Conservation (phyloP, 2,888 invertebrate genomes). For the Aporophyla lueneburgensis region DNA sequence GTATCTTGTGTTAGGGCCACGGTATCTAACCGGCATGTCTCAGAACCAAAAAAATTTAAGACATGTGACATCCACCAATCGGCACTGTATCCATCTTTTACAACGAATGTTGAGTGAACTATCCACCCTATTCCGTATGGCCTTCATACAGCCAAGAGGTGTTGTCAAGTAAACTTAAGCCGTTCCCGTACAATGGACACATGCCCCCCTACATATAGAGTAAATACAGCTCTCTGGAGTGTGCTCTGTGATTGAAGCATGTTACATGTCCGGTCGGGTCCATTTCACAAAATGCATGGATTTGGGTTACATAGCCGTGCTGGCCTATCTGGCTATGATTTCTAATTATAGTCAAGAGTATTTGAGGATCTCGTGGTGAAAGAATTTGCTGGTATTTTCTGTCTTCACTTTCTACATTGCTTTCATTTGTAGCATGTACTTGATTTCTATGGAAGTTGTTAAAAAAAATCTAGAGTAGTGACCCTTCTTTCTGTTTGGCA, state of each 20-base stretch:
- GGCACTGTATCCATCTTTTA: too few species aligned
- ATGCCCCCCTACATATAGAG: conserved; percentile 77
- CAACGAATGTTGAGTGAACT: not conserved
- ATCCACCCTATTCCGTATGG: not conserved
- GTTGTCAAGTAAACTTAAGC: not conserved
- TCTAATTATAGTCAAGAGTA: conserved; percentile 40
- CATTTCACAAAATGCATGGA: conserved; percentile 88
- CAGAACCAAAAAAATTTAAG: too few species aligned
- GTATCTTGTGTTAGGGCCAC: too few species aligned
- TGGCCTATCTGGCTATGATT: conserved; percentile 22
- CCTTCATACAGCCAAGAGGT: not conserved
- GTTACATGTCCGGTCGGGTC: conserved; percentile 89
- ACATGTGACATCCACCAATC: too few species aligned
- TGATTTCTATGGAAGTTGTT: not conserved
- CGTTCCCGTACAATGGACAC: conserved; percentile 73
- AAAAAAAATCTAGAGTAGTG: not conserved
- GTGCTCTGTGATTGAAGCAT: conserved; percentile 90
- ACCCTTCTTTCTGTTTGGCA: too few species aligned
- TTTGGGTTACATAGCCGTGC: conserved; percentile 79
- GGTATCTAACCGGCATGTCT: too few species aligned
- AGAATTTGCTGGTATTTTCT: not conserved
- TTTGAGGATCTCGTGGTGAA: not conserved
- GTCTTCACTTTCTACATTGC: not conserved
- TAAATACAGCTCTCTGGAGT: conserved; percentile 88
- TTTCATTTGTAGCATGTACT: not conserved